Conservation (phyloP, 2,113 vertebrate species). For the Ondatra zibethicus region DNA sequence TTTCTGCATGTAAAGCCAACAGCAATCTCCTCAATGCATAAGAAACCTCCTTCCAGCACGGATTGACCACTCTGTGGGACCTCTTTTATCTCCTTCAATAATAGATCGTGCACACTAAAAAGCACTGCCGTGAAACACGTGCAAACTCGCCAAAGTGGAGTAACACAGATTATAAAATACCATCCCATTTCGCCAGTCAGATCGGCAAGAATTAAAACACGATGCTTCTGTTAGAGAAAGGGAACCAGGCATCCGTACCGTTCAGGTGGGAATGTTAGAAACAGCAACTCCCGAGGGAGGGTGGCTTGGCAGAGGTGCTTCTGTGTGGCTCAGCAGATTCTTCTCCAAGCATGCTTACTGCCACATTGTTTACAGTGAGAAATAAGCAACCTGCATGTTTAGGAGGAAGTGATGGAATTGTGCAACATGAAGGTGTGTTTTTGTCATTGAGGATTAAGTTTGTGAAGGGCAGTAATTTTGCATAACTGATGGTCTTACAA, state of each 20-base stretch:
- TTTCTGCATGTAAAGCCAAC: not conserved
- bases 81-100: not conserved
- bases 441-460: not conserved
- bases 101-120: not conserved
- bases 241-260: not conserved
- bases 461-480: not conserved
- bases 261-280: not conserved
- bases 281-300: constrained; percentile 43
- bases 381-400: not conserved
- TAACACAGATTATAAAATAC: not conserved
- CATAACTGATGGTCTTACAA: not conserved
- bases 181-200: not conserved
- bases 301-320: not conserved
- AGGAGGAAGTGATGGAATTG: constrained; percentile 41
- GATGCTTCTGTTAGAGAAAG: not conserved
- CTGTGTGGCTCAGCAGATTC: constrained; percentile 67
- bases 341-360: not conserved
- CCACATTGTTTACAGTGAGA: constrained; percentile 36
- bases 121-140: not conserved
- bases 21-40: not conserved
- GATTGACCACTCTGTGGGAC: not conserved
- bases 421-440: not conserved
- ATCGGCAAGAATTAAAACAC: not conserved
- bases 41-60: constrained; percentile 17
- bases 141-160: not conserved